phyloP scores from a whole-genome alignment of 2,113 vertebrate genomes.

The Pangasianodon gigas region DNA sequence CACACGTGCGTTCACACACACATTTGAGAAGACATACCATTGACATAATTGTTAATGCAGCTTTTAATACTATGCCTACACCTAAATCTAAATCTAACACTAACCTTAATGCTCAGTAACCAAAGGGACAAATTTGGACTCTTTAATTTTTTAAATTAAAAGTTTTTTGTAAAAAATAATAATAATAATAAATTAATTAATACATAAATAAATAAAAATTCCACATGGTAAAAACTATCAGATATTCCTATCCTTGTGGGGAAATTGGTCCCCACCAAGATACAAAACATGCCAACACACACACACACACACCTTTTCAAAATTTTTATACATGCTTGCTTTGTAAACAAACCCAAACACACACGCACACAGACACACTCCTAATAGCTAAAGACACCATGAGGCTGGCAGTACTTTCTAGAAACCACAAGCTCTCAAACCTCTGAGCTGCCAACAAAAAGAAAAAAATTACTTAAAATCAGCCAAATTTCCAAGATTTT shows the following conservation, averaged over 20 bases:
- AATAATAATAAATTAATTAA: too few relatives aligned
- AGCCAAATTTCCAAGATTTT: constrained; percentile 27
- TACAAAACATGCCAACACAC: not conserved
- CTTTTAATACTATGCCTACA: too few relatives aligned
- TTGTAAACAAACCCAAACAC: not conserved
- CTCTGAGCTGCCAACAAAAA: constrained; percentile 32
- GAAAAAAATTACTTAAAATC: constrained; percentile 23
- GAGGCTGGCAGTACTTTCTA: constrained; percentile 10
- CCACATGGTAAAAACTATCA: too few relatives aligned
- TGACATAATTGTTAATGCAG: too few relatives aligned
- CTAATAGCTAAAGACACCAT: not conserved
- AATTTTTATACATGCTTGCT: not conserved
- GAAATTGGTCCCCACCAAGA: not conserved
- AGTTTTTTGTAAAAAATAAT: too few relatives aligned
- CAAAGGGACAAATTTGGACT: too few relatives aligned
- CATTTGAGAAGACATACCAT: too few relatives aligned
- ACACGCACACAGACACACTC: not conserved
- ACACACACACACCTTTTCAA: not conserved
- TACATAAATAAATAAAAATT: too few relatives aligned
- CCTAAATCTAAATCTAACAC: too few relatives aligned
- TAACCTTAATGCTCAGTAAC: too few relatives aligned
- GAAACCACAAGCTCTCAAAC: constrained; percentile 29
- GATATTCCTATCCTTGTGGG: not conserved
- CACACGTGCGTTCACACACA: not conserved
- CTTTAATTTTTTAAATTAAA: too few relatives aligned